These are phyloP conservation scores for Azorinus chamasolen DNA, from an alignment of 2,888 invertebrate species.

Conservation along the genomic window DNA sequence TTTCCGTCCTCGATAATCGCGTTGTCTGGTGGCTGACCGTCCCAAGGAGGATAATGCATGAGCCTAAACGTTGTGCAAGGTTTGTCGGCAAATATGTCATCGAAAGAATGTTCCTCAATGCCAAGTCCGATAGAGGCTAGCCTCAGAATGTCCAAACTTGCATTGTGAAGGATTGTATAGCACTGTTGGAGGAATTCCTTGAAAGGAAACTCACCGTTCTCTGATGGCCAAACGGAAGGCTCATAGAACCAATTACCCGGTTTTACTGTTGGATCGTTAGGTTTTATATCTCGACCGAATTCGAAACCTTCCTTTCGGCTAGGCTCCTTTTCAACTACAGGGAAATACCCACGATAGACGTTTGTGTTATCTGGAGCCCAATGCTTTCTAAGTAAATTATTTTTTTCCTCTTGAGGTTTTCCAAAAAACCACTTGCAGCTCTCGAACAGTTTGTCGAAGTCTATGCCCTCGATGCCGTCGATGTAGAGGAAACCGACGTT, in stretches of 20 bases:
- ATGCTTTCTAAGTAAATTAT: slow-evolving; percentile 57
- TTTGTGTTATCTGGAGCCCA: slow-evolving; percentile 72
- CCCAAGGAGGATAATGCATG: slow-evolving; percentile 71
- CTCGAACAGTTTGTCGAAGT: slow-evolving; percentile 61
- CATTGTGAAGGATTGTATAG: slow-evolving; percentile 59
- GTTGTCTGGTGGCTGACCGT: slow-evolving; percentile 44
- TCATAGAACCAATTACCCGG: slow-evolving; percentile 64
- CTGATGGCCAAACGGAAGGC: slow-evolving; percentile 63
- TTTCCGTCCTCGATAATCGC: slow-evolving; percentile 61
- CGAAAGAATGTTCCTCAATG: slow-evolving; percentile 68
- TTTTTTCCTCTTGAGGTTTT: slow-evolving; percentile 58
- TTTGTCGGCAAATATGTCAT: slow-evolving; percentile 60
- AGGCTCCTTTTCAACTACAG: slow-evolving; percentile 64
- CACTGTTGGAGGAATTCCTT: slow-evolving; percentile 52
- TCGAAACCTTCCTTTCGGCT: slow-evolving; percentile 76
- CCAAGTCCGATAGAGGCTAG: slow-evolving; percentile 65
- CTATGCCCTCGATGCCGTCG: slow-evolving; percentile 68
- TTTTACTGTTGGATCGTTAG: slow-evolving; percentile 41
- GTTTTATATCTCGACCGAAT: slow-evolving; percentile 59
- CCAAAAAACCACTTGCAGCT: slow-evolving; percentile 69
- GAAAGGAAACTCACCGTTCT: slow-evolving; percentile 63
- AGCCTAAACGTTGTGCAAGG: slow-evolving; percentile 71
- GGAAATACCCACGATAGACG: slow-evolving; percentile 74
- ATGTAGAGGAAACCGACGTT: slow-evolving; percentile 72
- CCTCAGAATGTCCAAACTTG: slow-evolving; percentile 67